Evolutionary conservation across 1,140 invertebrate species (phyloP).

Genomic region (Ladona fulva): DNA sequence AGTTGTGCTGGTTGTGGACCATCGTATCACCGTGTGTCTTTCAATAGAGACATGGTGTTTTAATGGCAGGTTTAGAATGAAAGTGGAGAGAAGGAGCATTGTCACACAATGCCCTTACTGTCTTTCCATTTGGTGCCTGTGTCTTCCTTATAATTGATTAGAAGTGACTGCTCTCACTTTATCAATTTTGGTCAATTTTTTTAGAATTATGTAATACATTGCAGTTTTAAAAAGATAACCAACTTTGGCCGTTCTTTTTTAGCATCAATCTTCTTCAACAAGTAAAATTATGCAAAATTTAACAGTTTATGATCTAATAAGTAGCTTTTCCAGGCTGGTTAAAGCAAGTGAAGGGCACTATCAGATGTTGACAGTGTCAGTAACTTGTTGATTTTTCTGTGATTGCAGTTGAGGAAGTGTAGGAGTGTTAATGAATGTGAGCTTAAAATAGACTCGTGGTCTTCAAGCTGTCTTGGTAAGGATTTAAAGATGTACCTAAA

Average conservation of each 20-base stretch:
- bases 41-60: too few species aligned
- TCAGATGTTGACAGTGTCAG: background rate
- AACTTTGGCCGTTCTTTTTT: background rate
- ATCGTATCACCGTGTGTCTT: too few species aligned
- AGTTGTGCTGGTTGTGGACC: too few species aligned
- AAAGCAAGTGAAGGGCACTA: background rate
- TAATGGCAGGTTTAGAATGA: too few species aligned
- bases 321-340: background rate
- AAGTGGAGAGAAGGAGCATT: too few species aligned
- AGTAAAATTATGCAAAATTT: background rate
- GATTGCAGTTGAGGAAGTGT: background rate
- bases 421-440: background rate
- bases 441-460: background rate
- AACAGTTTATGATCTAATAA: background rate
- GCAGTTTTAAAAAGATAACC: background rate
- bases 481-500: background rate
- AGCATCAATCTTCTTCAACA: background rate
- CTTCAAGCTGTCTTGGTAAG: background rate
- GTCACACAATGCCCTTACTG: too few species aligned
- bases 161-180: too few species aligned
- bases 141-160: too few species aligned
- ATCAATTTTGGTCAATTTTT: too few species aligned
- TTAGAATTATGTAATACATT: background rate
- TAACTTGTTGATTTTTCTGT: constrained; percentile 2
- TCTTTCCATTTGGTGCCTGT: too few species aligned